A percentile compares a stretch with the other conserved stretches of the same genome.
Evolutionary conservation across 2,888 invertebrate species (phyloP).

Genomic region (Rotaria macrura): DNA sequence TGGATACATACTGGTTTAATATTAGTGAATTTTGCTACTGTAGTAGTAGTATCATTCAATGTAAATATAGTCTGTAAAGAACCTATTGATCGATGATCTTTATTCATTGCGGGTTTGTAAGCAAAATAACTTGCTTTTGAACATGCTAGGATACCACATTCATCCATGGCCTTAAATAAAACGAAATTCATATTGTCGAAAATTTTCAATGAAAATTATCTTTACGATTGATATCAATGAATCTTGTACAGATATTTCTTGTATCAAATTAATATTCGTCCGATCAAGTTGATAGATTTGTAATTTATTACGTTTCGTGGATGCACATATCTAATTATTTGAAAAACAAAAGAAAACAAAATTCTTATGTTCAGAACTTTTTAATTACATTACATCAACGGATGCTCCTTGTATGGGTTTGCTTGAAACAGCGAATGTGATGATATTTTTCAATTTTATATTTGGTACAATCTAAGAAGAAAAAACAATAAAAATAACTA

Average conservation of each 20-base stretch:
- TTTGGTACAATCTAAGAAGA: not conserved
- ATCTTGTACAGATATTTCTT: not conserved
- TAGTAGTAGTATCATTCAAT: not conserved
- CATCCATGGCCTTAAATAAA: not conserved
- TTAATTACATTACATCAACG: not conserved
- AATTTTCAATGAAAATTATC: not conserved
- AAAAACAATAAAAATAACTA: not conserved
- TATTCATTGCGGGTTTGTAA: not conserved
- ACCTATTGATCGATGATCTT: not conserved
- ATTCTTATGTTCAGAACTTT: not conserved
- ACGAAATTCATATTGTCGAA: not conserved
- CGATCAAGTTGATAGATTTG: not conserved
- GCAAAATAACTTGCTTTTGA: not conserved
- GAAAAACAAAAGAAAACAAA: not conserved
- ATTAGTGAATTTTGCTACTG: not conserved
- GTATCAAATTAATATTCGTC: not conserved
- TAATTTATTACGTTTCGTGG: conserved; percentile 10
- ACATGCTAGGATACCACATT: not conserved
- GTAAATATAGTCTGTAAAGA: not conserved
- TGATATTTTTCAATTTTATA: not conserved
- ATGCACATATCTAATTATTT: not conserved
- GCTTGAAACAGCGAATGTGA: not conserved
- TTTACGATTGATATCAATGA: not conserved
- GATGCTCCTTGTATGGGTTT: not conserved
- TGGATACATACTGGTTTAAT: not conserved